Evolutionary conservation across 92 coral and sea anemone species (phyloP).

Genomic region (Diadumene lineata): DNA sequence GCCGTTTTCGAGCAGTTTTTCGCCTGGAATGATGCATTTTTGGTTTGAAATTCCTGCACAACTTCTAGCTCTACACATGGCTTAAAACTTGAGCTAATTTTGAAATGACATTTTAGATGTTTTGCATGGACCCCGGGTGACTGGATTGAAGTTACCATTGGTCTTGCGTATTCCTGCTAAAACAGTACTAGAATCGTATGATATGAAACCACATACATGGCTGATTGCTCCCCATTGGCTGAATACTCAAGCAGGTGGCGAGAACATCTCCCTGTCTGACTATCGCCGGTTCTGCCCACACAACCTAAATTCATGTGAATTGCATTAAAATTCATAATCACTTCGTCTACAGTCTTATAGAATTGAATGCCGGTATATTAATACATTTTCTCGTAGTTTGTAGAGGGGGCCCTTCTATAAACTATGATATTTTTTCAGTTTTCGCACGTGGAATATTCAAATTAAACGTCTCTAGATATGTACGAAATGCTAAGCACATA

Average conservation of each 20-base stretch:
- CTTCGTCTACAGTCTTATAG: too few species aligned
- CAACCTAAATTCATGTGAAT: too few species aligned
- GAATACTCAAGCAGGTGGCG: not conserved
- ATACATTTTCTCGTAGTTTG: too few species aligned
- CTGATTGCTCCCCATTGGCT: not conserved
- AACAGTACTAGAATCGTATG: not conserved
- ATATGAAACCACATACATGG: conserved; percentile 1
- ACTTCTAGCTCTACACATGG: conserved; percentile 5
- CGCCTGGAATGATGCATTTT: conserved; percentile 56
- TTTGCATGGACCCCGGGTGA: not conserved
- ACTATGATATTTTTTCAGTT: too few species aligned
- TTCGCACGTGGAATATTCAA: too few species aligned
- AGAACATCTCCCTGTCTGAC: not conserved
- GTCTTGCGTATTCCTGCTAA: not conserved
- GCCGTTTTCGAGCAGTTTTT: conserved; percentile 39
- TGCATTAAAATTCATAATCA: conserved; percentile 17
- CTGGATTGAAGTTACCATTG: conserved; percentile 2
- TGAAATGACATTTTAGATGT: conserved; percentile 15
- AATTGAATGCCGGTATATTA: too few species aligned
- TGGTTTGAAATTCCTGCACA: not conserved
- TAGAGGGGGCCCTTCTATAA: too few species aligned
- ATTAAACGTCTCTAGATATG: too few species aligned
- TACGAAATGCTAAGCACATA: too few species aligned
- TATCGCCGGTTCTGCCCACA: not conserved
- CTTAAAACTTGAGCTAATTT: not conserved